Evolutionary conservation across 2,113 vertebrate species (phyloP), one percentile per base, ranked within the genome.

Genomic region (Muntiacus reevesi): DNA sequence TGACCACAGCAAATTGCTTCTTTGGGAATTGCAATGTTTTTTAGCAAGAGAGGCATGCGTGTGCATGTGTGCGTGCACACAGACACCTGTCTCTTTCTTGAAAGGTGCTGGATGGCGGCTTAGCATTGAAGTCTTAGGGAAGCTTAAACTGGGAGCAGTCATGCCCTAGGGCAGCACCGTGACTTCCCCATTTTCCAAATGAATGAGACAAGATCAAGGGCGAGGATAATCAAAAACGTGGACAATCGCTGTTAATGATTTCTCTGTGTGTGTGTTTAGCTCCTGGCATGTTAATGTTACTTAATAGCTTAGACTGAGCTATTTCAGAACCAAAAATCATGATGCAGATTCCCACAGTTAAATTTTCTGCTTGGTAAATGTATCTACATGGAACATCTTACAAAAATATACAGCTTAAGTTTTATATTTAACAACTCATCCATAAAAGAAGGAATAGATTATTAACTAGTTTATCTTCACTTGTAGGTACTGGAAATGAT

Each of bases 11-110:
- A 94, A 82, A 92, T 86, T 50, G 90, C 47, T 52, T 87, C 45
- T 95, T 98, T 97, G 94, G 91, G 84, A 82, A 33, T 36, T 47
- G 83, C 30, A 13, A 5, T 43, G 60, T 50, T 89, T 92, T 67
- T 67, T 54, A 90, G 81, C 23, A 21, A 27, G 21, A 36, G 52
- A 71, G 40, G 47, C 3, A 2, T 19, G 36, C 2, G 4, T 25
- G 16, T 36, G 16, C 6, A 10, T 30, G 30, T 15, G 27, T 91
- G 54, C 83, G 6, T 30, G 7, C 25, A 6, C 8, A 7, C 8
- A 40, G 30, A 59, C 64, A 27, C 19, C 15, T 19, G 71, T 67
- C 33, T 87, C 79, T 94, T 89, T 96, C 90, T 81, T 21, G 50
- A 76, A 67, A 52, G 43, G 86, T 43, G 47, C 85, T 47, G 64